Evolutionary conservation across 2,888 invertebrate species (phyloP), one percentile per base, ranked within the genome.

Genomic region (Xanthorhoe designata): DNA sequence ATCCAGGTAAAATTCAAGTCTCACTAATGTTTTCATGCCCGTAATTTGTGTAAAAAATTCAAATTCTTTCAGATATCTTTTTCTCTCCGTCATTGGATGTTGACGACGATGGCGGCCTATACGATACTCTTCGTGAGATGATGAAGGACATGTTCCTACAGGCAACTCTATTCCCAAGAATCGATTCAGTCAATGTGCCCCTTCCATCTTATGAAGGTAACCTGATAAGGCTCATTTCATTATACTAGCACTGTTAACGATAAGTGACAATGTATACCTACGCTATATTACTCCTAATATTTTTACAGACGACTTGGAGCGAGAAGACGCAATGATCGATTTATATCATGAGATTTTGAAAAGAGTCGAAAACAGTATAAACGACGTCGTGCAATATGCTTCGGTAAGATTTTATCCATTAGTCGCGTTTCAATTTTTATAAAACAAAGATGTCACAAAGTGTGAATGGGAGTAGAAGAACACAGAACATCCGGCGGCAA

Each of bases 71-170:
- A 94, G 94, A 93, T 61, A 95, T 98, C 67, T 94, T 94, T 56
- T 98, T 96, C 82, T 91, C 94, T 24, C 98, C 98, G 0, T 95
- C 97, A 0, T 88, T 98, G 77, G 96, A 97, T 68, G 78, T 95
- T 56, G 95, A 95, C 19, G 94, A 95, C 76, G 82, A 94, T 0
- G 95, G 94, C 50, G 96, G 97, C 8, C 95, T 98, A 71, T 95
- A 95, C 51, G 94, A 94, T 60, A 94, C 96, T 29, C 89, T 98
- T 24, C 95, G 95, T 75, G 94, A 94, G 17, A 94, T 98, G 76
- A 92, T 98, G 76, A 95, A 96, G 59, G 97, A 98, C 76, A 96
- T 97, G 80, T 96, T 96, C 81, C 94, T 95, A 55, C 97, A 97
- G 94, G 95, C 96, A 13, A 94, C 95, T 6, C 87, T 97, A 56